Conservation (phyloP, 2,797 vertebrate species). For the Falco naumanni region DNA sequence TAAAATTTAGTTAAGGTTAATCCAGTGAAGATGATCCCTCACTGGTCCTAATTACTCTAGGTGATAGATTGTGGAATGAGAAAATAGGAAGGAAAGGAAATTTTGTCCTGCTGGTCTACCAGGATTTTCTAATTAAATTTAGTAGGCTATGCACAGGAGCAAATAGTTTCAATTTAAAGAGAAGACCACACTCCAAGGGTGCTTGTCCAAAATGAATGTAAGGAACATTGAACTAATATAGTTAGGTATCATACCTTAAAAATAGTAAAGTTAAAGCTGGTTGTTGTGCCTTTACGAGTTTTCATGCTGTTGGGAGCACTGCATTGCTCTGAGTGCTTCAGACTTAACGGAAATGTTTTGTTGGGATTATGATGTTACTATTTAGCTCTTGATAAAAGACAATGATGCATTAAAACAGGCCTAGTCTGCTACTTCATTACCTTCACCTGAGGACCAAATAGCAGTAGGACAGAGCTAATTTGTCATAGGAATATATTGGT, state of each 20-base stretch:
- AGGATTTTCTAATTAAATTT: constrained; percentile 94
- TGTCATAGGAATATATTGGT: background rate
- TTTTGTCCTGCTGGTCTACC: constrained; percentile 79
- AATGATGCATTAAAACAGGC: background rate
- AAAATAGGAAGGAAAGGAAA: constrained; percentile 85
- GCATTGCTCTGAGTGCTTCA: background rate
- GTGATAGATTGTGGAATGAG: constrained; percentile 82
- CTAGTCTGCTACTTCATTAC: background rate
- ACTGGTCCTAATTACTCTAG: constrained; percentile 86
- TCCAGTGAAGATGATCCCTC: constrained; percentile 85
- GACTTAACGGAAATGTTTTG: background rate
- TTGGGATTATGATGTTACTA: background rate
- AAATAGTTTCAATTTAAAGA: constrained; percentile 83
- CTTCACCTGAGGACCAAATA: background rate
- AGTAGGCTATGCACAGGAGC: constrained; percentile 85
- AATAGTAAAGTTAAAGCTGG: background rate
- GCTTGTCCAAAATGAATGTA: constrained; percentile 43
- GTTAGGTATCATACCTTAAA: background rate
- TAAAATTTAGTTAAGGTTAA: constrained; percentile 87
- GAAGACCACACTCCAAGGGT: constrained; percentile 73
- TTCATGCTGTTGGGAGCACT: background rate
- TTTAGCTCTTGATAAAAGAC: background rate
- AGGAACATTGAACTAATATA: background rate
- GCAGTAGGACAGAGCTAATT: background rate
- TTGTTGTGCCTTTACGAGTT: background rate